Base-by-base conservation (phyloP, 2,888 invertebrate species). In the Plebejus melissa region DNA sequence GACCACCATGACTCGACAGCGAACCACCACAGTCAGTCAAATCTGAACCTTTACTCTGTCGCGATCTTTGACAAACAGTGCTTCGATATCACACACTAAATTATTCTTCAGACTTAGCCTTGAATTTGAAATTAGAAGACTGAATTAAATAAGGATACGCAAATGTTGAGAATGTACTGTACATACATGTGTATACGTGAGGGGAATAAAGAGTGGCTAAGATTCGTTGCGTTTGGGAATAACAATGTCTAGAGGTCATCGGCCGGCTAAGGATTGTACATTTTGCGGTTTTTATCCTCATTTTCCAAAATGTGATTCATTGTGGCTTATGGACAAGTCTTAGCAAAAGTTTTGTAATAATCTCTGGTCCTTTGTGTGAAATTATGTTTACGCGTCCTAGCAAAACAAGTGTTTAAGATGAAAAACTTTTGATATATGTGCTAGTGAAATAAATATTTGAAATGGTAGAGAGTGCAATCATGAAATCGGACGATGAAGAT, bases 211-310 rank as follows among this genome's bases (percentile, higher is more conserved):
- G 82, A 87, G 87, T 78, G 81, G 80, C 79, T 85, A 85, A 88
- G 83, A 84, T 84, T 83, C 85, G 86, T 87, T 86, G 89, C 87
- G 88, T 90, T 89, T 87, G 86, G 88, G 90, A 90, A 91, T 91
- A 90, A 89, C 87, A 90, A 91, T 91, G 88, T 83, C 75, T 76
- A 77, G 84, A 89, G 93, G 91, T 93, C 93, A 90, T 85, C 87
- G 90, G 87, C 91, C 92, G 80, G 87, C 50, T 32, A 28, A 22
- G 46, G 41, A 71, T 46, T 71, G 71, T 71, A 32, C 22, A 1
- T 16, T 22, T 71, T 71, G 22, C 46, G 46, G 46, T 28, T 46
- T 46, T 5, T 28, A 22, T 22, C 22, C 46, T 28, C 41, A 2
- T 3, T 41, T 46, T 9, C 28, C 9, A 71, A 71, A 71, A 46